These are phyloP conservation scores for Ennomos erosarius DNA, from an alignment of 2,888 invertebrate genomes.

Conservation along the genomic window DNA sequence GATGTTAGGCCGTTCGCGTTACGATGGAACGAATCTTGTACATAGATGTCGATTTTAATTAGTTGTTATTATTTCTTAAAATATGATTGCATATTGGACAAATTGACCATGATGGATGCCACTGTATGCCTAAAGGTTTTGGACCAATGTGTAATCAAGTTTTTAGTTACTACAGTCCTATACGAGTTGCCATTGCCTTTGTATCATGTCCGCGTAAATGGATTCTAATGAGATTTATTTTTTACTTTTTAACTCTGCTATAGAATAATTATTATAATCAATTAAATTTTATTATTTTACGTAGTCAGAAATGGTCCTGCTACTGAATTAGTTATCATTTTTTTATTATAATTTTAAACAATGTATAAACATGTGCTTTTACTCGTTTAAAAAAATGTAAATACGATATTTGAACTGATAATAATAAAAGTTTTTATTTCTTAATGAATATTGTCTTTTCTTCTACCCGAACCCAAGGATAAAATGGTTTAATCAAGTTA, in stretches of 20 bases:
- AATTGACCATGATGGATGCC: slow-evolving; percentile 45
- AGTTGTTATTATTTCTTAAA: slow-evolving; percentile 33
- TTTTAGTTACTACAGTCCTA: slow-evolving; percentile 61
- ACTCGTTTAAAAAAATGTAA: slow-evolving; percentile 84
- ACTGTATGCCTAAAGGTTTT: slow-evolving; percentile 33
- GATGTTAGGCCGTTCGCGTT: slow-evolving; percentile 34
- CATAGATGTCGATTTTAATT: slow-evolving; percentile 44
- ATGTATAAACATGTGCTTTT: slow-evolving; percentile 83
- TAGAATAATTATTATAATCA: slow-evolving; percentile 60
- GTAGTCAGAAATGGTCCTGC: slow-evolving; percentile 64
- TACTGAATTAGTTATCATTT: slow-evolving; percentile 62
- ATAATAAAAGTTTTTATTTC: slow-evolving; percentile 85
- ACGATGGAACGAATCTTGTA: slow-evolving; percentile 53
- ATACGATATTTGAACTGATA: slow-evolving; percentile 86
- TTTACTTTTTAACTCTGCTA: slow-evolving; percentile 55
- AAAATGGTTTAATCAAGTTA: too few species aligned
- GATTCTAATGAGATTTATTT: slow-evolving; percentile 64
- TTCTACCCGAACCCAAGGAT: slow-evolving; percentile 10
- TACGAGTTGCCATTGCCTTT: slow-evolving; percentile 68
- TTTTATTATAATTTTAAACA: slow-evolving; percentile 61
- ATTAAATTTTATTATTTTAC: slow-evolving; percentile 59
- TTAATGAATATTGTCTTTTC: slow-evolving; percentile 68
- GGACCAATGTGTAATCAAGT: slow-evolving; percentile 5
- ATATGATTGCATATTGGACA: slow-evolving; percentile 35
- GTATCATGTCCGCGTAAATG: slow-evolving; percentile 53